Percentiles rank a stretch among this genome's conserved stretches.
phyloP scores from a whole-genome alignment of 2,113 vertebrate species.

The Rostratula benghalensis region DNA sequence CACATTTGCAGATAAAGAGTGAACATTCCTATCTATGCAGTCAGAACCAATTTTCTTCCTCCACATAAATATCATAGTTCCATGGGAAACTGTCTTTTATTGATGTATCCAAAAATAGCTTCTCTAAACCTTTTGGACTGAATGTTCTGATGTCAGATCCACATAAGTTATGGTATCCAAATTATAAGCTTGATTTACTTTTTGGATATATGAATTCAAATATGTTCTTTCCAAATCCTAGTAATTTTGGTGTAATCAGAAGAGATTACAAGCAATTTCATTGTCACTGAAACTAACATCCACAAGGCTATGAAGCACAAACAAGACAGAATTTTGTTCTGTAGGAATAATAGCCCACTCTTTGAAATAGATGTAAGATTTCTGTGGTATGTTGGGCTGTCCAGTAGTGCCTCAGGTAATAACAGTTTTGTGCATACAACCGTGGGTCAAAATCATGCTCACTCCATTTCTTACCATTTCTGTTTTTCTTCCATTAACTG shows the following conservation, averaged over 20 bases:
- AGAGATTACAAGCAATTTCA: conserved; percentile 31
- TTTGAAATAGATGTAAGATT: conserved; percentile 10
- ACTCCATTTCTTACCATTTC: neutral
- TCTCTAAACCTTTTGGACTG: conserved; percentile 10
- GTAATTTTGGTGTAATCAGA: conserved; percentile 45
- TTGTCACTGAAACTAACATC: conserved; percentile 32
- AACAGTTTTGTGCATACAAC: neutral
- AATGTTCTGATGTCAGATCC: conserved; percentile 20
- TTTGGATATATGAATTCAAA: conserved; percentile 31
- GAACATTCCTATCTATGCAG: neutral
- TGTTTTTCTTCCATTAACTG: neutral
- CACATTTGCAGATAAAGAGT: conserved; percentile 17
- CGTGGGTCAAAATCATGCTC: neutral
- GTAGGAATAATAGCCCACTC: neutral
- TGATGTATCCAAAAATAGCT: neutral
- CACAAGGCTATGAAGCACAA: neutral
- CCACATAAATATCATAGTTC: neutral
- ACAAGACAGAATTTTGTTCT: neutral
- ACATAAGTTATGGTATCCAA: conserved; percentile 7
- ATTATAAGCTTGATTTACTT: conserved; percentile 41
- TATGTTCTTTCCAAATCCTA: conserved; percentile 33
- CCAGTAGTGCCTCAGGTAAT: neutral
- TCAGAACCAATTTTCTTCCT: neutral
- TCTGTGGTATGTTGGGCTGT: conserved; percentile 5
- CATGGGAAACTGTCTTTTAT: conserved; percentile 5